Evolutionary conservation across 2,113 vertebrate species (phyloP), one percentile per base, ranked within the genome.

Genomic region (Columba janthina): DNA sequence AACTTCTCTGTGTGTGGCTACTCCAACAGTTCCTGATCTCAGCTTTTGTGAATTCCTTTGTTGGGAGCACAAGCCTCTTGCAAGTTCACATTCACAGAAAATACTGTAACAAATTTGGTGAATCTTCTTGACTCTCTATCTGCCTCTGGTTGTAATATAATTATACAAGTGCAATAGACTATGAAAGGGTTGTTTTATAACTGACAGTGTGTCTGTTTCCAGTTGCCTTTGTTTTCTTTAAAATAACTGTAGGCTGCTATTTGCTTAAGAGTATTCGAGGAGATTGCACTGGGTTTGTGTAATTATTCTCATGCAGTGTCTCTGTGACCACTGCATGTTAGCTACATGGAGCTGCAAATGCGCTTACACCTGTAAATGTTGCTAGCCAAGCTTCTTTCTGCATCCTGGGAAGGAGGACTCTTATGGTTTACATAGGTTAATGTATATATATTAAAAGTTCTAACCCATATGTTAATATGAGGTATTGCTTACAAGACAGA

Each of bases 311-410:
- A 16, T 17, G 12, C 0, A 1, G 8, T 15, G 17, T 28, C n/a
- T 62, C 0, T 36, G n/a, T 91, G 56, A 66, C 44, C 7, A 12
- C 32, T 24, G 32, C 28, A 7, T 12, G 20, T 56, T 36, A 1
- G 1, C 62, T 76, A 10, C 46, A 22, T 50, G 53, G 82, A 53
- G 36, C 58, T 88, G 64, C 32, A 69, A 51, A 26, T 72, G 26
- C 4, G 25, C 10, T 56, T n/a, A 5, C 2, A 18, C 12, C 0
- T 17, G 12, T 70, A 31, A 67, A 25, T 1, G 0, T 66, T 74
- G 36, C 28, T 74, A 67, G 32, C n/a, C 73, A 12, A 58, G 26
- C 62, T 73, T 24, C 50, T 78, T 70, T 50, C 56, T 58, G 31
- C 17, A 22, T 69, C 38, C 82, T 66, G 65, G 51, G 58, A 85